Conservation (phyloP, 2,888 invertebrate genomes). For the Helicoverpa assulta region DNA sequence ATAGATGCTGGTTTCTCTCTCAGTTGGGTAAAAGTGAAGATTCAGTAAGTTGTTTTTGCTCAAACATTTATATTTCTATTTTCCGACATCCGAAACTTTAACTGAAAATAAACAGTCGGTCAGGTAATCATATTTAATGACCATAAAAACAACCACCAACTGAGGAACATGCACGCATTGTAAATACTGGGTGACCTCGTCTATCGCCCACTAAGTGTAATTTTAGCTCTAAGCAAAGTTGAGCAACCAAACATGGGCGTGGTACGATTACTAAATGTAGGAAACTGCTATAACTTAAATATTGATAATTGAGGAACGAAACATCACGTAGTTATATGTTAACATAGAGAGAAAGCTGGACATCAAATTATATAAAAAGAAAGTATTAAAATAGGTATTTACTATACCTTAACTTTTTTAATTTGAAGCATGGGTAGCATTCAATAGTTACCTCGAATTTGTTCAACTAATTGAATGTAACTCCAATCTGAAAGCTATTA, state of each 20-base stretch:
- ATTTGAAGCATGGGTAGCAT: not conserved
- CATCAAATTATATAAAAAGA: no score
- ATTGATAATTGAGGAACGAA: not conserved
- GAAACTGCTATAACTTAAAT: not conserved
- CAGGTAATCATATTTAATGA: not conserved
- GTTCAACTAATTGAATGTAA: conserved; percentile 35
- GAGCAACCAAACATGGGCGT: conserved; percentile 31
- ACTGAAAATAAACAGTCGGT: no score
- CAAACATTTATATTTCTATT: not conserved
- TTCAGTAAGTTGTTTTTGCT: not conserved
- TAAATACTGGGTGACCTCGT: not conserved
- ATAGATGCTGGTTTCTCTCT: not conserved
- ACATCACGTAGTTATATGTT: no score
- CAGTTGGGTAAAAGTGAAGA: not conserved
- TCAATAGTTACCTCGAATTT: conserved; percentile 21
- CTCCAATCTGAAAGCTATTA: not conserved
- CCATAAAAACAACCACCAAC: not conserved
- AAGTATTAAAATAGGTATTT: no score
- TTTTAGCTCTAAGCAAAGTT: conserved; percentile 19
- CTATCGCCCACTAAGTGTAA: conserved; percentile 8
- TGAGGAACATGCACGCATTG: not conserved
- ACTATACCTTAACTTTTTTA: no score
- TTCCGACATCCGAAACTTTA: not conserved
- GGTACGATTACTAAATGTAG: conserved; percentile 37
- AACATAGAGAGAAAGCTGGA: no score